Conservation (phyloP, 2,113 vertebrate species). For the Lampris megalopsis region DNA sequence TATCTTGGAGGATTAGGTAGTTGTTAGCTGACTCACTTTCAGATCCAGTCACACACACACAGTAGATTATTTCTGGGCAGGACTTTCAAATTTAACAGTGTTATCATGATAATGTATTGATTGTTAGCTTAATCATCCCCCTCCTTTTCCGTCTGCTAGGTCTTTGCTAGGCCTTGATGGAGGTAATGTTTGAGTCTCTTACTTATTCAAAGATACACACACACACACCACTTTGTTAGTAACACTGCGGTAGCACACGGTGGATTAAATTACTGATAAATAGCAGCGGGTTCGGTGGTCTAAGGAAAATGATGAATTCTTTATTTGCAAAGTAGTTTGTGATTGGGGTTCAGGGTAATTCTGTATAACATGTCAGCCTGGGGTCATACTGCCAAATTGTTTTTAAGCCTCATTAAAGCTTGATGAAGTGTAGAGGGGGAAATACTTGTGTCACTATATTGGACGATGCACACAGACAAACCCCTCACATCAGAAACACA, state of each 20-base stretch:
- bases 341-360: conserved; percentile 5
- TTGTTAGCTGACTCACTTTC: no score
- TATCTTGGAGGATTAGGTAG: background rate
- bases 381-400: background rate
- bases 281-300: background rate
- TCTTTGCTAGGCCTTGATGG: no score
- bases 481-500: no score
- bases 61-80: no score
- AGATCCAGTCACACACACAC: no score
- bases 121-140: no score
- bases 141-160: no score
- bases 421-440: background rate
- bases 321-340: background rate
- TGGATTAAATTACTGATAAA: conserved; percentile 1
- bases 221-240: background rate
- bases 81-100: no score
- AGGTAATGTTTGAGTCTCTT: no score
- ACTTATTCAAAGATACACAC: background rate
- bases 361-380: background rate
- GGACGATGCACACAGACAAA: background rate
- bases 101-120: no score
- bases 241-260: background rate
- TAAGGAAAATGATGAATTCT: background rate
- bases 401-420: background rate
- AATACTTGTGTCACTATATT: background rate